phyloP scores from a whole-genome alignment of 2,797 vertebrate genomes.

The Acrossocheilus fasciatus region DNA sequence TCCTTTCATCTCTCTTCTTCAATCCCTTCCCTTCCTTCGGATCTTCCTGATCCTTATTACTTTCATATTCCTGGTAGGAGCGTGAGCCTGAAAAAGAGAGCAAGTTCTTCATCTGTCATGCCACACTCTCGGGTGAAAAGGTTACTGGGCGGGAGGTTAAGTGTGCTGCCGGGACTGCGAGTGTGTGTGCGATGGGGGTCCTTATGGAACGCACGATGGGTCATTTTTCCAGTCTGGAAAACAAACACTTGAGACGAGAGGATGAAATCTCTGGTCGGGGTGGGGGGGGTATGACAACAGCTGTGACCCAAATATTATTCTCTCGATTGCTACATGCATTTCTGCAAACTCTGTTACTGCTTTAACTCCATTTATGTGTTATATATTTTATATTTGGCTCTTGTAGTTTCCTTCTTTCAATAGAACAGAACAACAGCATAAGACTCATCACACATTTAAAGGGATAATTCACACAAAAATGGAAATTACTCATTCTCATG shows the following conservation, averaged over 20 bases:
- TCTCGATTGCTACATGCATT: constrained; percentile 20
- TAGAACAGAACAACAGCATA: background rate
- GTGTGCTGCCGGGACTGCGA: constrained; percentile 35
- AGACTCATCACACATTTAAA: background rate
- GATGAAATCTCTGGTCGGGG: constrained; percentile 32
- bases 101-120: constrained; percentile 51
- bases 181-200: constrained; percentile 43
- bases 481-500: background rate
- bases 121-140: constrained; percentile 54
- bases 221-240: constrained; percentile 58
- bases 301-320: constrained; percentile 47
- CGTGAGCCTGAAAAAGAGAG: constrained; percentile 39
- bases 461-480: background rate
- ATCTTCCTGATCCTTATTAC: constrained; percentile 6
- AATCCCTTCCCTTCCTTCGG: constrained; percentile 1
- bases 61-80: constrained; percentile 7
- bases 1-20: constrained; percentile 18
- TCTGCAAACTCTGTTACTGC: background rate
- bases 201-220: constrained; percentile 40
- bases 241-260: constrained; percentile 54
- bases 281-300: constrained; percentile 42
- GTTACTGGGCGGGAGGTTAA: constrained; percentile 53
- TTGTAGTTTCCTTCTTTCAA: background rate
- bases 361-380: background rate
- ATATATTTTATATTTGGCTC: background rate